Base-by-base conservation (phyloP, 2,113 vertebrate genomes). In the Colaptes auratus region DNA sequence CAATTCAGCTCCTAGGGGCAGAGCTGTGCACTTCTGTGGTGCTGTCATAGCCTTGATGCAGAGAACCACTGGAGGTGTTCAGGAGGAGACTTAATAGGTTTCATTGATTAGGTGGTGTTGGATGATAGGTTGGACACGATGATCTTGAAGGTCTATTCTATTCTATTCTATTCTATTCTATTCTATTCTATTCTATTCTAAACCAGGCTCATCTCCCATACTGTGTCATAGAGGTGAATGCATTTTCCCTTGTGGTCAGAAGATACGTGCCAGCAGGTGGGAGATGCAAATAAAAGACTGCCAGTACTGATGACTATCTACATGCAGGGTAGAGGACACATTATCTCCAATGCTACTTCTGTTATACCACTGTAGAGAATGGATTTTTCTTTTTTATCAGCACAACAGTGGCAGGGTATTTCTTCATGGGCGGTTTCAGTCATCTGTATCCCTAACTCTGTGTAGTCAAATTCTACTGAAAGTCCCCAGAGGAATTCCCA, bases 121-220 rank as follows among this genome's bases (percentile, higher is more conserved):
- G n/a, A n/a, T n/a, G n/a, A n/a, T n/a, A n/a, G n/a, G n/a, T n/a
- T n/a, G n/a, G n/a, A n/a, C n/a, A n/a, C n/a, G n/a, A n/a, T n/a
- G n/a, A n/a, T n/a, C n/a, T n/a, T n/a, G n/a, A n/a, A n/a, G n/a
- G n/a, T n/a, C n/a, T n/a, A n/a, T n/a, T n/a, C n/a, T n/a, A n/a
- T n/a, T n/a, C n/a, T n/a, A n/a, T n/a, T n/a, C n/a, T n/a, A n/a
- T n/a, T n/a, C n/a, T n/a, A n/a, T n/a, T n/a, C n/a, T n/a, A n/a
- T n/a, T n/a, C n/a, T n/a, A n/a, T n/a, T n/a, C n/a, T n/a, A n/a
- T n/a, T n/a, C n/a, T n/a, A n/a, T n/a, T n/a, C n/a, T n/a, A n/a
- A n/a, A n/a, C 23, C 52, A 52, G 6, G 21, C 12, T 0, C 1
- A 30, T 12, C 17, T 18, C 28, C 55, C 2, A 3, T 0, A 6